Evolutionary conservation across 2,888 invertebrate genomes (phyloP).

Genomic region (Gandaritis pyraliata): DNA sequence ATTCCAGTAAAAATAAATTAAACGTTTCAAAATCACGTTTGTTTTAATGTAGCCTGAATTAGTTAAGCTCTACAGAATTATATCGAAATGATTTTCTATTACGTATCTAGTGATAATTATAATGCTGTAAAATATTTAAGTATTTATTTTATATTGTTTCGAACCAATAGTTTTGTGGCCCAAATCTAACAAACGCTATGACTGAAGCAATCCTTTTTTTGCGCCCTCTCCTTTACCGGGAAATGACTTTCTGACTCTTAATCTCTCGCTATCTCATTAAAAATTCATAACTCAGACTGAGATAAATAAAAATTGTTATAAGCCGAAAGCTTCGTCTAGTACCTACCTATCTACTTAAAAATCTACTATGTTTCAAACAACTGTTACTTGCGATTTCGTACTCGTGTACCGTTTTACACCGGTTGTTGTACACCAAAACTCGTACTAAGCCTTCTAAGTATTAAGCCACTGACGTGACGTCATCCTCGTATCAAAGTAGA

Average conservation of each 20-base stretch:
- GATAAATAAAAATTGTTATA: conserved; percentile 79
- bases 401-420: no score
- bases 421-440: no score
- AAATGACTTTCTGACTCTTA: conserved; percentile 85
- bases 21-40: conserved; percentile 51
- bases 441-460: no score
- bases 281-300: conserved; percentile 86
- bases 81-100: conserved; percentile 43
- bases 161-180: conserved; percentile 59
- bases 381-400: no score
- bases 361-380: no score
- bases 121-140: conserved; percentile 41
- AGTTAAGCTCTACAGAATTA: conserved; percentile 34
- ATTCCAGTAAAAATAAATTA: no score
- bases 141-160: no score
- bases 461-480: no score
- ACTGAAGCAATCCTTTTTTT: conserved; percentile 74
- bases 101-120: conserved; percentile 40
- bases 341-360: background rate
- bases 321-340: conserved; percentile 36
- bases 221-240: conserved; percentile 77
- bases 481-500: no score
- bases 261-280: conserved; percentile 86
- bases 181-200: conserved; percentile 71
- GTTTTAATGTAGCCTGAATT: conserved; percentile 26